Evolutionary conservation across 2,113 vertebrate genomes (phyloP).

Genomic region (Dipodomys ordii): DNA sequence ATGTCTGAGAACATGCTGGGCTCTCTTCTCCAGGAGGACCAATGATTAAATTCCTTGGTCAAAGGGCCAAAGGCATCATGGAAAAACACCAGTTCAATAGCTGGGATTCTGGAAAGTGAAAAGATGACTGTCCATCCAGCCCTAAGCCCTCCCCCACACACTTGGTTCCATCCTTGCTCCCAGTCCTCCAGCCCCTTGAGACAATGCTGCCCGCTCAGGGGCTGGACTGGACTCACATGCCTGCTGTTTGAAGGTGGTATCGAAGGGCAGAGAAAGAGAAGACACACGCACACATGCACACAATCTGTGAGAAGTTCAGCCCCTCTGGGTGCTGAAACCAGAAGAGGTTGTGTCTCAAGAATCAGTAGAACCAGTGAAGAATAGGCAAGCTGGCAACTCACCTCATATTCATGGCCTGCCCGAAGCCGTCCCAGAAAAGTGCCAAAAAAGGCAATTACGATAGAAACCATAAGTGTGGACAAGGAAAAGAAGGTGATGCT

Average conservation of each 20-base stretch:
- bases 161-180: not conserved
- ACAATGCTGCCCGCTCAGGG: not conserved
- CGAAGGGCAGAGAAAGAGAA: not conserved
- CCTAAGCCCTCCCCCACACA: not conserved
- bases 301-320: not conserved
- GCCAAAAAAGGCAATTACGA: conserved; percentile 89
- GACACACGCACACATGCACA: not conserved
- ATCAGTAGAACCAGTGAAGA: rapidly evolving
- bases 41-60: not conserved
- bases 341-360: not conserved
- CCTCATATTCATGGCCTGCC: conserved; percentile 91
- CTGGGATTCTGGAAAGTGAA: not conserved
- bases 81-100: not conserved
- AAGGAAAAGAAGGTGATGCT: conserved; percentile 94
- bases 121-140: not conserved
- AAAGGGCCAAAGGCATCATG: not conserved
- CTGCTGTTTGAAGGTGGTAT: not conserved
- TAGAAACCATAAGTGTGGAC: conserved; percentile 88
- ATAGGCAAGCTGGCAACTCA: conserved; percentile 77
- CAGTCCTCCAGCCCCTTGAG: not conserved
- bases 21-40: not conserved
- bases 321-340: too few relatives aligned
- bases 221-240: not conserved
- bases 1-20: too few relatives aligned
- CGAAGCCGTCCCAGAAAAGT: conserved; percentile 92